Percentiles rank a stretch among this genome's conserved stretches.
Conservation (phyloP, 2,797 vertebrate genomes). For the Avahi laniger region DNA sequence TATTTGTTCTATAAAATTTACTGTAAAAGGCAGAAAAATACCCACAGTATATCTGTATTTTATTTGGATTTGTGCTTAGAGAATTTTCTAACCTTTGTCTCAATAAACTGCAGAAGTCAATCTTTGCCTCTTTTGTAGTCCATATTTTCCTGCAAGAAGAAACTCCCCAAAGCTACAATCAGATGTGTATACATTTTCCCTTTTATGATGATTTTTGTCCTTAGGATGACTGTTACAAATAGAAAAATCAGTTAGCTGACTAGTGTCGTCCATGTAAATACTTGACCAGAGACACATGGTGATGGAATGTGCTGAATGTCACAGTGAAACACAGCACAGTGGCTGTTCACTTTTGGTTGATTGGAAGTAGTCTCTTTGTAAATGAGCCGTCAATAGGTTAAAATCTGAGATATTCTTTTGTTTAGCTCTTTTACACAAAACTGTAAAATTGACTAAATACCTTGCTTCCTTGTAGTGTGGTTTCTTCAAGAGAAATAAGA, state of each 20-base stretch:
- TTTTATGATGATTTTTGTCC: constrained; percentile 8
- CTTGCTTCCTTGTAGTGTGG: constrained; percentile 97
- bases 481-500: constrained; percentile 99
- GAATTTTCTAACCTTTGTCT: constrained; percentile 49
- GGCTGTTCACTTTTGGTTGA: neutral
- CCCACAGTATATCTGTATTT: neutral
- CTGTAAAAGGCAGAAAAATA: constrained; percentile 35
- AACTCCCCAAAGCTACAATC: neutral
- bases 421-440: constrained; percentile 59
- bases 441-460: constrained; percentile 85
- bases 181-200: neutral
- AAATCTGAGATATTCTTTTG: constrained; percentile 59
- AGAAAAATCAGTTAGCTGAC: neutral
- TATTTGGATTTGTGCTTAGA: constrained; percentile 39
- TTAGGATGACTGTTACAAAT: constrained; percentile 23
- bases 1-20: constrained; percentile 33
- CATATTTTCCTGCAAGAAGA: neutral
- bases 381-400: neutral
- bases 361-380: neutral
- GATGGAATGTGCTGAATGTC: neutral
- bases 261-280: neutral
- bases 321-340: too few relatives aligned
- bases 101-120: neutral
- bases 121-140: constrained; percentile 9
- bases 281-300: neutral